A percentile compares a stretch with the other conserved stretches of the same genome.
Evolutionary conservation across 1,140 invertebrate species (phyloP).

Genomic region (Heliothis subflexa): DNA sequence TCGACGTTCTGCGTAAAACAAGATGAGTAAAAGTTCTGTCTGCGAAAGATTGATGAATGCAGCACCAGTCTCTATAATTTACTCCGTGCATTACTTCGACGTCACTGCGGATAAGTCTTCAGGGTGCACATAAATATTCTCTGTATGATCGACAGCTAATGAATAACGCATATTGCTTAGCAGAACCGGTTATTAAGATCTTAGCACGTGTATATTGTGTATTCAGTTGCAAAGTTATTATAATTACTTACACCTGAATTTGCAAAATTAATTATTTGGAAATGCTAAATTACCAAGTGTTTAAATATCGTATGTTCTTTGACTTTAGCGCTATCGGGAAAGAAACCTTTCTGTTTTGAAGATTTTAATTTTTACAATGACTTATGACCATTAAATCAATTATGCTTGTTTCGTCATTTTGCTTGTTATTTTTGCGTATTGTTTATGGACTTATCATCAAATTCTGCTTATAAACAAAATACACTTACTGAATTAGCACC

Average conservation of each 20-base stretch:
- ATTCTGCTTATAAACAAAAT: not conserved
- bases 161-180: slow-evolving; percentile 22
- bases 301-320: not conserved
- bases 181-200: not conserved
- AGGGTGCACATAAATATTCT: slow-evolving; percentile 4
- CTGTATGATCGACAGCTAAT: slow-evolving; percentile 4
- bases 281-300: slow-evolving; percentile 1
- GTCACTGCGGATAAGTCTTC: not conserved
- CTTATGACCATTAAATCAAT: slow-evolving; percentile 8
- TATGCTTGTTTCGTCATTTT: too few species aligned
- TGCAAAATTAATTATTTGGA: not conserved
- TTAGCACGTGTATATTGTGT: slow-evolving; percentile 7
- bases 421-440: not conserved
- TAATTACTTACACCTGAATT: slow-evolving; percentile 4
- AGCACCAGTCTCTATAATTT: not conserved
- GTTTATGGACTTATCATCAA: not conserved
- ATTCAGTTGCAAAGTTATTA: slow-evolving; percentile 14
- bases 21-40: not conserved
- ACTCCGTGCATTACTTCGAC: not conserved
- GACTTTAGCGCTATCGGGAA: not conserved
- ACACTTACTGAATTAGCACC: not conserved
- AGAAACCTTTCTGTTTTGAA: not conserved
- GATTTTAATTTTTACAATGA: not conserved
- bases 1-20: not conserved
- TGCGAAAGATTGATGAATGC: not conserved